These are phyloP conservation scores for Nephrotoma appendiculata DNA, from an alignment of 2,888 invertebrate species.

Conservation along the genomic window DNA sequence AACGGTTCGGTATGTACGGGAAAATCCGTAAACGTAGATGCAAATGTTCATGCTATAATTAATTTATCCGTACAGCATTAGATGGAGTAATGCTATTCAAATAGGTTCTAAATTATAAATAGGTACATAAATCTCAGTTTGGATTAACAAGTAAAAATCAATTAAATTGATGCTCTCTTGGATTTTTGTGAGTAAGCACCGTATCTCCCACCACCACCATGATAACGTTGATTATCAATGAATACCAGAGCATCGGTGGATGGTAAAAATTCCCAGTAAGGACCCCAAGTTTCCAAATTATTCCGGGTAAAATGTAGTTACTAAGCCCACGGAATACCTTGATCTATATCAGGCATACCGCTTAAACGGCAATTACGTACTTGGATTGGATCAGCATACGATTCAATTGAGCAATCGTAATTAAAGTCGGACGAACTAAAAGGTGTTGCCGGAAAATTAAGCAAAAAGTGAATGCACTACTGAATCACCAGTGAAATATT, in stretches of 20 bases:
- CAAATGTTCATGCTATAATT: constrained; percentile 42
- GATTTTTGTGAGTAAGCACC: constrained; percentile 43
- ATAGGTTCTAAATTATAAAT: neutral
- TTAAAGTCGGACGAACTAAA: constrained; percentile 43
- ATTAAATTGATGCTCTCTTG: constrained; percentile 25
- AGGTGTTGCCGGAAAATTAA: constrained; percentile 40
- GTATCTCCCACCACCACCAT: constrained; percentile 34
- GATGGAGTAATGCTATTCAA: constrained; percentile 10
- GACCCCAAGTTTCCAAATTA: constrained; percentile 33
- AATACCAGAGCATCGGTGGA: constrained; percentile 14
- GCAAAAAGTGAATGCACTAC: constrained; percentile 34
- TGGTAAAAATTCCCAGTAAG: constrained; percentile 35
- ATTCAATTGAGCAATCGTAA: constrained; percentile 30
- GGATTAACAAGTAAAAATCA: neutral
- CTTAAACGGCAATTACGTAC: constrained; percentile 28
- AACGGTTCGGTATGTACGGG: constrained; percentile 47
- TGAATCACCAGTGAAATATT: constrained; percentile 17
- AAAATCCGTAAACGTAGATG: constrained; percentile 42
- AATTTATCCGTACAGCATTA: constrained; percentile 33
- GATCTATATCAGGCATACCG: constrained; percentile 37
- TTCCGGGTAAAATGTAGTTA: constrained; percentile 45
- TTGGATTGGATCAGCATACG: constrained; percentile 37
- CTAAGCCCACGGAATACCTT: constrained; percentile 38
- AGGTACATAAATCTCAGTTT: constrained; percentile 10
- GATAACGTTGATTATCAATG: neutral